Conservation (phyloP, 2,113 vertebrate genomes). For the Uria aalge region DNA sequence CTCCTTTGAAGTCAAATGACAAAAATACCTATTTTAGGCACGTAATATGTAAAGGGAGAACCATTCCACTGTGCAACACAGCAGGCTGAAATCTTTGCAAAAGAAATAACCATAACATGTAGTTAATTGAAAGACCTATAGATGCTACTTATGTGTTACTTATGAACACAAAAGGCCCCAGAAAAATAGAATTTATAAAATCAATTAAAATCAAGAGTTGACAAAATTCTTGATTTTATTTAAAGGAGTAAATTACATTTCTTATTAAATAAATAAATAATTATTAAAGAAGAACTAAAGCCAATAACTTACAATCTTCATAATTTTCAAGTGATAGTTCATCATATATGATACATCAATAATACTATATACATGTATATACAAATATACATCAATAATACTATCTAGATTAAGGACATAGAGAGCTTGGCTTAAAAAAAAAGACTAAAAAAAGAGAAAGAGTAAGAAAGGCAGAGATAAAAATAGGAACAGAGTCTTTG, state of each 20-base stretch:
- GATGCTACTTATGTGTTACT: background rate
- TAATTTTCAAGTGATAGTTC: background rate
- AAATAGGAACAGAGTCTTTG: background rate
- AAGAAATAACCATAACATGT: background rate
- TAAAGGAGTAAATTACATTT: background rate
- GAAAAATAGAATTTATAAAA: background rate
- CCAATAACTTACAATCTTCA: background rate
- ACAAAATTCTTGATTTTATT: background rate
- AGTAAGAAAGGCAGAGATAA: background rate
- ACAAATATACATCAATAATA: background rate
- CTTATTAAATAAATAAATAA: background rate
- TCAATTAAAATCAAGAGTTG: background rate
- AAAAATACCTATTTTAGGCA: background rate
- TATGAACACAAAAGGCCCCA: accelerated
- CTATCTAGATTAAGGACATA: background rate
- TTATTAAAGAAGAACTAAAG: background rate
- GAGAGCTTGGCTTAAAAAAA: background rate
- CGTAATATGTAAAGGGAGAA: background rate
- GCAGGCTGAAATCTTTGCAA: background rate
- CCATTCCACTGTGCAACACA: background rate
- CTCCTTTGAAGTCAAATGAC: background rate
- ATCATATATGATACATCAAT: background rate
- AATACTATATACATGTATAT: background rate
- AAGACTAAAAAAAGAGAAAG: background rate
- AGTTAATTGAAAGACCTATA: background rate